Conservation (phyloP, 2,113 vertebrate genomes). For the Corythaixoides concolor region DNA sequence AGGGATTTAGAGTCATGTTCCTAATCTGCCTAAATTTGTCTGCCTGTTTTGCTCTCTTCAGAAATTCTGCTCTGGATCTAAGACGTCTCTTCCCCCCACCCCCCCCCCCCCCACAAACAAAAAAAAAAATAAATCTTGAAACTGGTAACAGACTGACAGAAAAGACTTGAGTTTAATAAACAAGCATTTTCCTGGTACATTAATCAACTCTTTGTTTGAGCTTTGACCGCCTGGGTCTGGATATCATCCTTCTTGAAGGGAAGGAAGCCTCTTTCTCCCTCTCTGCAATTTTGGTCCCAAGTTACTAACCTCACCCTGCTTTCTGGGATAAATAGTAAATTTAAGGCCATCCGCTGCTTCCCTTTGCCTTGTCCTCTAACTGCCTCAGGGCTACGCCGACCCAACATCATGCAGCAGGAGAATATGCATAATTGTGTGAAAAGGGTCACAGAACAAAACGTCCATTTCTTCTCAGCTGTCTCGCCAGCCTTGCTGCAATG, state of each 20-base stretch:
- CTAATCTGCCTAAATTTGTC: neutral
- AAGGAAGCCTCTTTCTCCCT: neutral
- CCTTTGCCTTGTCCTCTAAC: neutral
- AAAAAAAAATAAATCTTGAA: neutral
- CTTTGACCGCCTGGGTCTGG: neutral
- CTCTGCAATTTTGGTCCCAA: neutral
- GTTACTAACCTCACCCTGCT: neutral
- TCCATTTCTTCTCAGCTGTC: neutral
- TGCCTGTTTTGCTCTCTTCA: neutral
- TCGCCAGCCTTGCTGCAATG: neutral
- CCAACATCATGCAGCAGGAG: neutral
- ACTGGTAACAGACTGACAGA: neutral
- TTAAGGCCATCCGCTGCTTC: neutral
- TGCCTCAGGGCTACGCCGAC: neutral
- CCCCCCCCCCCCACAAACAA: too few species aligned
- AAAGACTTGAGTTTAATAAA: neutral
- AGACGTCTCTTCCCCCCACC: neutral
- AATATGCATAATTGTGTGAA: neutral
- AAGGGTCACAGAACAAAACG: neutral
- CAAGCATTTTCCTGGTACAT: neutral
- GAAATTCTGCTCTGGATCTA: neutral
- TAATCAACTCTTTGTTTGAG: neutral
- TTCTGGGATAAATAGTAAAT: neutral
- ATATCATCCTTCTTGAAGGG: neutral
- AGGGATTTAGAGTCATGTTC: neutral